phyloP scores from a whole-genome alignment of 92 coral and sea anemone species.

The Porites divaricata region DNA sequence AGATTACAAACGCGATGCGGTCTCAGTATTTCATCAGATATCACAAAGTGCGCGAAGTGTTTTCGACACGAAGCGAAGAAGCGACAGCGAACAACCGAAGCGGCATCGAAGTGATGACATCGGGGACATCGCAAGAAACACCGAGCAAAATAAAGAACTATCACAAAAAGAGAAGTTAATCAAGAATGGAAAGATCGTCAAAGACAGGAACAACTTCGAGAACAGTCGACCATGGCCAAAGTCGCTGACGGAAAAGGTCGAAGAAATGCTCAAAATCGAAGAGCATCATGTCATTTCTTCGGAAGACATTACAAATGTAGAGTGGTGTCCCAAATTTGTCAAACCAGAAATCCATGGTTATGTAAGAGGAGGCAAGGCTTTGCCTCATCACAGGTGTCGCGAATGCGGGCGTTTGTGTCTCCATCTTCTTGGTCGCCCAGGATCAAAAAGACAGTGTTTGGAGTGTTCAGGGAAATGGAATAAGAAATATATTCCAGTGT shows the following conservation, averaged over 20 bases:
- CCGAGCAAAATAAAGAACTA: conserved; percentile 8
- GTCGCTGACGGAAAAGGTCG: conserved; percentile 34
- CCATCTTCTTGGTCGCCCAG: conserved; percentile 58
- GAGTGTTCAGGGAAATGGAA: conserved; percentile 50
- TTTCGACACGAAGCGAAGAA: neutral
- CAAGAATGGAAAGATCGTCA: conserved; percentile 4
- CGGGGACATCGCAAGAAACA: neutral
- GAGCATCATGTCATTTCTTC: conserved; percentile 41
- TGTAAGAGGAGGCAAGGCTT: conserved; percentile 54
- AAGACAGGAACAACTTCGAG: conserved; percentile 15
- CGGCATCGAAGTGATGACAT: neutral
- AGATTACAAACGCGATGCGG: neutral
- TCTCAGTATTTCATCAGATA: neutral
- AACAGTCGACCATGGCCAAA: conserved; percentile 22
- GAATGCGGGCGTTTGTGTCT: conserved; percentile 49
- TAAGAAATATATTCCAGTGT: conserved; percentile 41
- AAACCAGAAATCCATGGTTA: conserved; percentile 46
- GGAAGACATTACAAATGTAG: conserved; percentile 31
- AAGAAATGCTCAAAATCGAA: conserved; percentile 43
- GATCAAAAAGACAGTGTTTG: conserved; percentile 49
- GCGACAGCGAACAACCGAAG: neutral
- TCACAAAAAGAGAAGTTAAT: neutral
- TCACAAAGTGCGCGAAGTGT: conserved; percentile 1
- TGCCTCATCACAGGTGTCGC: conserved; percentile 56
- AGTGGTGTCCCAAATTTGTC: conserved; percentile 61